Base-by-base conservation (phyloP, 2,797 vertebrate species). In the Trachops cirrhosus region DNA sequence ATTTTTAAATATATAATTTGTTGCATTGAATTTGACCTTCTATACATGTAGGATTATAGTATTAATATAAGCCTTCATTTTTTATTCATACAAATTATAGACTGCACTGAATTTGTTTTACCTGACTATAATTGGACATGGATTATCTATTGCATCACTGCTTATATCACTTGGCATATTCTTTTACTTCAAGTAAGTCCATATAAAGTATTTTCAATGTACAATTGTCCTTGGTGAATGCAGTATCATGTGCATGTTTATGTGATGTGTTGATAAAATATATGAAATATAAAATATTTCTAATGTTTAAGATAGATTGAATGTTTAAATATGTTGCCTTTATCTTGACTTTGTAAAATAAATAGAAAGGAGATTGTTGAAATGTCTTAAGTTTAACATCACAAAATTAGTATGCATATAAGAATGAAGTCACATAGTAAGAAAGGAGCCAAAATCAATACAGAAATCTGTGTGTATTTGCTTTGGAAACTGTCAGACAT, bases 161-260 rank as follows among this genome's bases (percentile, higher is more conserved):
- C 98, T 99, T 80, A 98, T 99, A 97, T 99, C 99, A 32, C 99
- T 99, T 41, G 99, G 98, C 89, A 99, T 99, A 98, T 99, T 99
- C 98, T 99, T 99, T 98, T 99, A 99, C 98, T 99, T 99, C 98
- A 99, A 99, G 99, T 99, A 98, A 99, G 99, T 99, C 89, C 22
- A 71, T 75, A 41, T 19, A 93, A 86, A 71, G 22, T n/a, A 15
- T 41, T 90, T 95, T 67, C 22, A 19, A 32, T 46, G 88, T 86
- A 54, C 24, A 71, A 1, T 59, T 88, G 32, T 44, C 41, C 62
- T 32, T 50, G 29, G 26, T 71, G 34, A 96, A 78, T 85, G 26
- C 9, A 41, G 1, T 64, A 2, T 87, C 50, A 37, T 52, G 5
- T 75, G 14, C 14, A 19, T 73, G 34, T 52, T 82, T 46, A 44